A percentile compares a stretch with the other conserved stretches of the same genome.
These are phyloP conservation scores for Prorops nasuta DNA, from an alignment of 1,140 invertebrate genomes.

Conservation along the genomic window DNA sequence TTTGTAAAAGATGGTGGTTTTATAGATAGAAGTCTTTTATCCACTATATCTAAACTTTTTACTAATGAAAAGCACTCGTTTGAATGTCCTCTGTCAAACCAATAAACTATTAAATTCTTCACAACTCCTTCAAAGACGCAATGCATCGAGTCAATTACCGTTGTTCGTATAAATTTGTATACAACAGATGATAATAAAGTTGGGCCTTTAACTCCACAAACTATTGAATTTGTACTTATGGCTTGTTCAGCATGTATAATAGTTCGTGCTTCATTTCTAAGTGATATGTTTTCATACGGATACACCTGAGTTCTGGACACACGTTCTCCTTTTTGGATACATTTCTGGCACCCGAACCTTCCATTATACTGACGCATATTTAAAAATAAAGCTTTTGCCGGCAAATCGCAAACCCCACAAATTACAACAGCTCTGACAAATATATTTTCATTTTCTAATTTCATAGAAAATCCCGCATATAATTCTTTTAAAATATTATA, in stretches of 20 bases:
- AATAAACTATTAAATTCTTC: neutral
- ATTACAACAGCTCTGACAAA: too few relatives aligned
- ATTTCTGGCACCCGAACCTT: too few relatives aligned
- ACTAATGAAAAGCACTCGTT: neutral
- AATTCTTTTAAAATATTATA: too few relatives aligned
- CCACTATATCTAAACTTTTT: neutral
- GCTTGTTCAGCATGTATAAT: too few relatives aligned
- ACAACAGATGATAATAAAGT: constrained; percentile 7
- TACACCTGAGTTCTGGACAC: too few relatives aligned
- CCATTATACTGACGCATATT: too few relatives aligned
- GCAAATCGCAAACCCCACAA: constrained; percentile 1
- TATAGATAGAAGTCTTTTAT: neutral
- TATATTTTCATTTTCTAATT: too few relatives aligned
- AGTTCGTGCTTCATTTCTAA: too few relatives aligned
- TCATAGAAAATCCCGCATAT: too few relatives aligned
- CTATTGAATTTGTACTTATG: neutral
- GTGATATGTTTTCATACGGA: too few relatives aligned
- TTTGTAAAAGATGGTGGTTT: neutral
- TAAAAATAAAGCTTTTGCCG: constrained; percentile 3
- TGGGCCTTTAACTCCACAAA: constrained; percentile 10
- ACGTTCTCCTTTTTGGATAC: too few relatives aligned
- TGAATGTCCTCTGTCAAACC: neutral
- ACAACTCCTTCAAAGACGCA: constrained; percentile 12
- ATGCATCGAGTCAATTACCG: constrained; percentile 19
- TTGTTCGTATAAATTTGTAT: constrained; percentile 12